These are phyloP conservation scores for Ctenopoma kingsleyae DNA, from an alignment of 2,797 vertebrate genomes.

Conservation along the genomic window DNA sequence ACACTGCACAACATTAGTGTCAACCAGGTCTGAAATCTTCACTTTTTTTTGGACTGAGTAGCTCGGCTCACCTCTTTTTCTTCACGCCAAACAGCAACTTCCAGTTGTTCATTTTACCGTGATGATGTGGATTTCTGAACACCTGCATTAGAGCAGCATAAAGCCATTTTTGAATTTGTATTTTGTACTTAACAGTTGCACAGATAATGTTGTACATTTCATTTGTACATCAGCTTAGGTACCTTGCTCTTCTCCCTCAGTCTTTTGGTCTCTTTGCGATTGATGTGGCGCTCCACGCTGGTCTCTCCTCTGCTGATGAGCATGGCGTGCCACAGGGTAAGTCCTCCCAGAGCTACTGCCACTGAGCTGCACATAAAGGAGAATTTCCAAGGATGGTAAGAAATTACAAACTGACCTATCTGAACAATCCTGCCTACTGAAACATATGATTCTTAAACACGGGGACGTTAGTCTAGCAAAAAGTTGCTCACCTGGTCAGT, in stretches of 20 bases:
- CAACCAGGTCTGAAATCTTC: background rate
- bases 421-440: background rate
- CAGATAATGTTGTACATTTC: too few species aligned
- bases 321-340: conserved; percentile 92
- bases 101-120: conserved; percentile 91
- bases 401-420: background rate
- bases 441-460: background rate
- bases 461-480: accelerated
- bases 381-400: background rate
- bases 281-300: conserved; percentile 97
- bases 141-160: conserved; percentile 75
- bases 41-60: background rate
- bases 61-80: conserved; percentile 85
- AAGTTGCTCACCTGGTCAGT: conserved; percentile 89
- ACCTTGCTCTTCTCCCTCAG: conserved; percentile 90
- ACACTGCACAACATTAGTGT: too few species aligned
- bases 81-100: conserved; percentile 94
- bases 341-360: conserved; percentile 90
- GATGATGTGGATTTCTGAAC: conserved; percentile 94
- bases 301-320: conserved; percentile 95
- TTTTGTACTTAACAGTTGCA: background rate
- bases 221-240: background rate
- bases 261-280: conserved; percentile 90
- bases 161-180: background rate
- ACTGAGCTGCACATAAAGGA: conserved; percentile 87